Evolutionary conservation across 2,888 invertebrate genomes (phyloP), one percentile per base, ranked within the genome.

Genomic region (Therioaphis trifolii): DNA sequence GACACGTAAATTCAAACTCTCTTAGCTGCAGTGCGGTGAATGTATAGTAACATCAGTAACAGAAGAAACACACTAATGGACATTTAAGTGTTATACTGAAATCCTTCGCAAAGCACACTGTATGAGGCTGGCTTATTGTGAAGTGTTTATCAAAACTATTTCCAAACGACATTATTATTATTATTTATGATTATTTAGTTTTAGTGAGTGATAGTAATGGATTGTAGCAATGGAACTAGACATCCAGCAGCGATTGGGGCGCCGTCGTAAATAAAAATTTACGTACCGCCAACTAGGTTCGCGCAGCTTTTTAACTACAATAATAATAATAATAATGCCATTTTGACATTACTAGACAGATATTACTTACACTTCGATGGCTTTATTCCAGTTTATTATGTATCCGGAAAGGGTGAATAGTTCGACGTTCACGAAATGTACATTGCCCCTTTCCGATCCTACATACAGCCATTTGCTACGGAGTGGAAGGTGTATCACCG

Each of bases 361-460:
- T 52, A 68, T 86, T 90, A 95, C 96, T 95, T 91, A 99, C 98
- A 98, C 92, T 93, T 99, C 99, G 90, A 99, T 99, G 88, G 98
- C 97, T 91, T 99, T 99, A 92, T 99, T 99, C 99, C 99, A 99
- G 92, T 99, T 98, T 92, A 99, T 97, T 90, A 98, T 93, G 91
- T 99, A 99, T 86, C 98, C 98, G 88, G 98, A 98, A 87, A 99
- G 93, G 88, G 93, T 92, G 91, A 99, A 99, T 87, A 94, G 94
- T 90, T 98, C 98, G 88, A 99, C 94, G 91, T 98, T 96, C 88
- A 98, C 96, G 86, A 99, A 93, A 90, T 99, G 98, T 88, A 99
- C 95, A 91, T 99, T 99, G 86, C 99, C 99, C 87, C 96, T 92
- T 90, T 99, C 98, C 84, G 99, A 98, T 87, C 99, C 99, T 87